Percentiles rank a stretch among this genome's conserved stretches.
phyloP scores from a whole-genome alignment of 1,140 invertebrate genomes.

The Probaryconus sp. region DNA sequence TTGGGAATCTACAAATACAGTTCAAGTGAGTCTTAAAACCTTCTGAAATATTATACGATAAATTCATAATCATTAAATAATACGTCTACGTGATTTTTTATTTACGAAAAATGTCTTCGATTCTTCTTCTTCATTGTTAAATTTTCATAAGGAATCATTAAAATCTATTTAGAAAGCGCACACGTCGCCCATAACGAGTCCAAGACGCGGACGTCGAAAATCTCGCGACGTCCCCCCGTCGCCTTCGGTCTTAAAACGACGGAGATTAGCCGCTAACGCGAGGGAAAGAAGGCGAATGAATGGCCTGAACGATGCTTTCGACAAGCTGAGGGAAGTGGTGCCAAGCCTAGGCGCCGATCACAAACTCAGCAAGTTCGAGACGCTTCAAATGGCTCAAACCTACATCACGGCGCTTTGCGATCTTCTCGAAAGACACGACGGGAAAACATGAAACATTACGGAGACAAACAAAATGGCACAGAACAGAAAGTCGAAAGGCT shows the following conservation, averaged over 20 bases:
- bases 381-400: conserved; percentile 92
- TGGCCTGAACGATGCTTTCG: conserved; percentile 89
- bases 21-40: conserved; percentile 60
- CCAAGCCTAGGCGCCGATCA: conserved; percentile 87
- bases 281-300: conserved; percentile 89
- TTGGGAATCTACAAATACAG: conserved; percentile 69
- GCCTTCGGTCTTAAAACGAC: conserved; percentile 80
- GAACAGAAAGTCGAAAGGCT: conserved; percentile 1
- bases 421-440: conserved; percentile 66
- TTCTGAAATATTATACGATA: neutral
- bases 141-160: conserved; percentile 14
- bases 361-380: conserved; percentile 92
- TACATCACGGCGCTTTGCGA: conserved; percentile 88
- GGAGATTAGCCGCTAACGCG: conserved; percentile 87
- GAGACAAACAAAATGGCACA: neutral
- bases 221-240: conserved; percentile 77
- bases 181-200: conserved; percentile 66
- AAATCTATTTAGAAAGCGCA: conserved; percentile 54
- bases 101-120: neutral
- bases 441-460: conserved; percentile 55
- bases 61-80: neutral
- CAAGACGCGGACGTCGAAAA: conserved; percentile 70
- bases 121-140: neutral
- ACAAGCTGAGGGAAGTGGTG: conserved; percentile 88
- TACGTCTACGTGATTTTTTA: neutral